A percentile compares a stretch with the other conserved stretches of the same genome.
Conservation (phyloP, 2,888 invertebrate genomes). For the Cotesia congregata region DNA sequence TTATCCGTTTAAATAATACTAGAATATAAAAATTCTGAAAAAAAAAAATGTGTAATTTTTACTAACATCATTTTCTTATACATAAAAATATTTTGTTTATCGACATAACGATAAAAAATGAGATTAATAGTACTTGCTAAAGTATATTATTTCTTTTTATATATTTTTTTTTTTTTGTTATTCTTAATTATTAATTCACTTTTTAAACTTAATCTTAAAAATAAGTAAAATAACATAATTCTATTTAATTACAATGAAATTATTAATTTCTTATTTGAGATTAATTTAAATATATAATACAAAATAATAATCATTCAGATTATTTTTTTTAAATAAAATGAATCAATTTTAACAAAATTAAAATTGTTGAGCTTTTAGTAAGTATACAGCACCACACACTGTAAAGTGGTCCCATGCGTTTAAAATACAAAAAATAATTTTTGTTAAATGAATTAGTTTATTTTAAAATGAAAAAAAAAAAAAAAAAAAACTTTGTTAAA, state of each 20-base stretch:
- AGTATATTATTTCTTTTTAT: conserved; percentile 35
- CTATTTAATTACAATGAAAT: conserved; percentile 33
- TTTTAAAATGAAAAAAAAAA: neutral
- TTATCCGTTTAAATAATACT: neutral
- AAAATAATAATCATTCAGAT: conserved; percentile 19
- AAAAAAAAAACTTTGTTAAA: neutral
- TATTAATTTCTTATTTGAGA: neutral
- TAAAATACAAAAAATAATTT: neutral
- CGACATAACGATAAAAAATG: conserved; percentile 12
- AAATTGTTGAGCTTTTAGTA: neutral
- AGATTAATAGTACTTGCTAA: conserved; percentile 7
- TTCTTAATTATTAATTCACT: neutral
- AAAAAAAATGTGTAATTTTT: neutral
- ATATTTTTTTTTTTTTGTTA: conserved; percentile 26
- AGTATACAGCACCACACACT: conserved; percentile 3
- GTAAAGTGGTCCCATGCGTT: conserved; percentile 19
- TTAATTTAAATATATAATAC: conserved; percentile 1
- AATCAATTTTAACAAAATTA: neutral
- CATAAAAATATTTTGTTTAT: neutral
- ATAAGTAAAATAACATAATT: conserved; percentile 8
- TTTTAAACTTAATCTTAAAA: conserved; percentile 2
- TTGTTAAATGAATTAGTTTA: neutral
- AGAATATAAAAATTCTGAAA: neutral
- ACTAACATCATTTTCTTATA: conserved; percentile 1
- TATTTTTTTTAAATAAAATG: conserved; percentile 35